Evolutionary conservation across 2,113 vertebrate genomes (phyloP).

Genomic region (Embiotoca jacksoni): DNA sequence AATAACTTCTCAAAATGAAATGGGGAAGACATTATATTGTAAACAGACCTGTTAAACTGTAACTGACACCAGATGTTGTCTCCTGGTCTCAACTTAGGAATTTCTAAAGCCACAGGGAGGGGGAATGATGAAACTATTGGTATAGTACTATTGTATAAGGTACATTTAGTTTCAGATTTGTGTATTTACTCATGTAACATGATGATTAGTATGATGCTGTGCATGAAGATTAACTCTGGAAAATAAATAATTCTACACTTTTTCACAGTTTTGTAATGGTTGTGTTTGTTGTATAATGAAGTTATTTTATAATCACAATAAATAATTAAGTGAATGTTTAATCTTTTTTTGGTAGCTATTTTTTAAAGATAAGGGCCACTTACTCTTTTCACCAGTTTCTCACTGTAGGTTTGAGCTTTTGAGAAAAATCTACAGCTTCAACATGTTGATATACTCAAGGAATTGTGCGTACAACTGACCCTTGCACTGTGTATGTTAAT

Average conservation of each 20-base stretch:
- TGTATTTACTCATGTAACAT: background rate
- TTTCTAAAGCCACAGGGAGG: background rate
- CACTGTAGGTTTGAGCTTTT: background rate
- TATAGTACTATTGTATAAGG: too few species aligned
- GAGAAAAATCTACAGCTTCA: background rate
- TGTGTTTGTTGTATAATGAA: background rate
- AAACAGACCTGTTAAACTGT: too few species aligned
- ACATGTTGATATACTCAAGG: background rate
- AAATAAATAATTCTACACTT: background rate
- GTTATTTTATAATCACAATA: background rate
- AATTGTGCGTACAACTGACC: background rate
- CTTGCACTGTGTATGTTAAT: background rate
- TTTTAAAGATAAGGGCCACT: background rate
- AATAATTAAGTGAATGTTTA: conserved; percentile 11
- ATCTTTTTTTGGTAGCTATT: background rate
- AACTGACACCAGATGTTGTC: too few species aligned
- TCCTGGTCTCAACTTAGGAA: too few species aligned
- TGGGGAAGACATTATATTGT: too few species aligned
- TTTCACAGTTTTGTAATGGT: conserved; percentile 1
- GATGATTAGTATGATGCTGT: background rate
- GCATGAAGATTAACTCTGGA: conserved; percentile 7
- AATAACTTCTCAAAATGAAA: background rate
- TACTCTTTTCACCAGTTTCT: background rate
- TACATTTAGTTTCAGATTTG: conserved; percentile 21
- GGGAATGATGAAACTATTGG: background rate